Evolutionary conservation across 2,888 invertebrate genomes (phyloP).

Genomic region (Thereva unica): DNA sequence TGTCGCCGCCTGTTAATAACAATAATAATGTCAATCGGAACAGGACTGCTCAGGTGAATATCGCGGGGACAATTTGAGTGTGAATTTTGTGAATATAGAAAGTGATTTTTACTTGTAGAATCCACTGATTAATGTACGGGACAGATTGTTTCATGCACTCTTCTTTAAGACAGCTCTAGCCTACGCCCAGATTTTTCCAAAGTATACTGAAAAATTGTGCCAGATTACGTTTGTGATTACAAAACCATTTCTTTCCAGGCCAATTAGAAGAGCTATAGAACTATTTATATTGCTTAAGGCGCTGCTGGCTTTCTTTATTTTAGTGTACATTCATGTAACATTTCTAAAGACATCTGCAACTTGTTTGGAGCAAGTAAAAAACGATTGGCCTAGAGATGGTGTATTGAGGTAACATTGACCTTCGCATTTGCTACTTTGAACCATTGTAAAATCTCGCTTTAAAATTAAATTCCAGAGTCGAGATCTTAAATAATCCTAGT

Average conservation of each 20-base stretch:
- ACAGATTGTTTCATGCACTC: conserved; percentile 90
- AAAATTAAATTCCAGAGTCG: conserved; percentile 48
- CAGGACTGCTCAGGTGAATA: conserved; percentile 18
- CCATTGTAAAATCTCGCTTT: conserved; percentile 1
- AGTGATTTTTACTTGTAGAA: conserved; percentile 60
- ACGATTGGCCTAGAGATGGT: conserved; percentile 94
- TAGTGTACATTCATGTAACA: conserved; percentile 93
- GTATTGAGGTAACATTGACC: conserved; percentile 64
- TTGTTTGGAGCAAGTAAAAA: conserved; percentile 85
- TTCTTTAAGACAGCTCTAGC: conserved; percentile 90
- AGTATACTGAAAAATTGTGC: conserved; percentile 68
- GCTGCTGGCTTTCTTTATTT: conserved; percentile 81
- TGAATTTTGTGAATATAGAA: not conserved
- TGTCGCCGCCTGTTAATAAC: conserved; percentile 33
- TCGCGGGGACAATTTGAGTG: not conserved
- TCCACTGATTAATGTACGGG: conserved; percentile 82
- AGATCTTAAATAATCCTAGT: conserved; percentile 53
- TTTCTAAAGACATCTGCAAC: conserved; percentile 92
- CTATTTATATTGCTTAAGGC: conserved; percentile 64
- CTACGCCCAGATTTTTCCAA: conserved; percentile 89
- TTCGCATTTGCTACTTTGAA: not conserved
- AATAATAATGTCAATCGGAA: conserved; percentile 28
- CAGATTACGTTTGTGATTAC: conserved; percentile 18
- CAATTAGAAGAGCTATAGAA: conserved; percentile 52
- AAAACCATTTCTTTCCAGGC: conserved; percentile 45